Evolutionary conservation across 2,113 vertebrate genomes (phyloP).

Genomic region (Carassius gibelio): DNA sequence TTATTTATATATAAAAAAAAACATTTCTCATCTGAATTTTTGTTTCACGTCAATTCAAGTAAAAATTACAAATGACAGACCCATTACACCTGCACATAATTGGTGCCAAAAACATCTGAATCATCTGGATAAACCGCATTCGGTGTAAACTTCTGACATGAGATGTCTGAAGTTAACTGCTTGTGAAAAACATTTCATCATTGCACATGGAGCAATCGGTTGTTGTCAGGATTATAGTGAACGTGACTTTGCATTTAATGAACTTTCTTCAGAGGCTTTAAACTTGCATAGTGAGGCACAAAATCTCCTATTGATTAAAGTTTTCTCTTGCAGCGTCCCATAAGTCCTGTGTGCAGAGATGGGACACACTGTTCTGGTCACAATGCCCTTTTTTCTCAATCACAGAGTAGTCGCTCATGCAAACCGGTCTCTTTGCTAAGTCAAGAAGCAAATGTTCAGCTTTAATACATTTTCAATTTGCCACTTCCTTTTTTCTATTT

Average conservation of each 20-base stretch:
- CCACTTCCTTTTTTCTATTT: constrained; percentile 52
- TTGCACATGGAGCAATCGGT: background rate
- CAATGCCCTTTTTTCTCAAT: constrained; percentile 1
- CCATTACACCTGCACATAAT: background rate
- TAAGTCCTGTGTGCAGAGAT: background rate
- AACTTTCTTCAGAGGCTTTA: background rate
- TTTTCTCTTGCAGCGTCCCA: background rate
- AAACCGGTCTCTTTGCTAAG: constrained; percentile 38
- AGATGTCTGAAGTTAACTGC: background rate
- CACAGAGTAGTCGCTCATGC: background rate
- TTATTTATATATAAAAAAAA: too few relatives aligned
- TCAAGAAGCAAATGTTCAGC: constrained; percentile 54
- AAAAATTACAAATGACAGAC: background rate
- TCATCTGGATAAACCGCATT: constrained; percentile 3
- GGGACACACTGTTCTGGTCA: background rate
- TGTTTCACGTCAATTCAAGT: background rate
- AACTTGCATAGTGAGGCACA: background rate
- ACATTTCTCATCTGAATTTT: background rate
- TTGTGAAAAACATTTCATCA: constrained; percentile 20
- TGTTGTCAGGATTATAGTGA: background rate
- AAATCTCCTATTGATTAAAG: background rate
- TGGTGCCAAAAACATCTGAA: background rate
- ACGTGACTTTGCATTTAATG: background rate
- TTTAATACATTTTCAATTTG: constrained; percentile 60
- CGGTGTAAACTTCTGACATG: background rate